Conservation (phyloP, 1,140 invertebrate species). For the Habropoda laboriosa region DNA sequence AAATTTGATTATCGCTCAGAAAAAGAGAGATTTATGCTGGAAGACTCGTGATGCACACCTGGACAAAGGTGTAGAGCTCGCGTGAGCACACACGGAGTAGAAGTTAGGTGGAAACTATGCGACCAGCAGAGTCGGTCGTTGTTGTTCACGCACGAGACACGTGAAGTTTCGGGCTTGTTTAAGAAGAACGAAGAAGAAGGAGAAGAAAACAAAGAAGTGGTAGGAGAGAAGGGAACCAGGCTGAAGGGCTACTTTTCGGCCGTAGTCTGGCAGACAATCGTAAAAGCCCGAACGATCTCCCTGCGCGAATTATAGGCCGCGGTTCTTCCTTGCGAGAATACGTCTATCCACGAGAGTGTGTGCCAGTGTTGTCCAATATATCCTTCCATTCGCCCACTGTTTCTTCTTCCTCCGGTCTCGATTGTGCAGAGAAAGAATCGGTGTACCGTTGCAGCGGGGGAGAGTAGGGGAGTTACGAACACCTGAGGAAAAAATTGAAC, state of each 20-base stretch:
- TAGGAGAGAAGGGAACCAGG: conserved; percentile 2
- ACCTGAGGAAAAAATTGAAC: too few species aligned
- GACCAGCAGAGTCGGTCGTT: neutral
- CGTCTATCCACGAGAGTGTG: conserved; percentile 33
- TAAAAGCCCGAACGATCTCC: conserved; percentile 80
- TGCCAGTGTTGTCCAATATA: neutral
- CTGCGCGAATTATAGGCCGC: conserved; percentile 79
- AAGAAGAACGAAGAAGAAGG: neutral
- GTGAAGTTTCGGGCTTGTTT: neutral
- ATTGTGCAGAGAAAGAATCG: too few species aligned
- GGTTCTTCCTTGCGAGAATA: conserved; percentile 65
- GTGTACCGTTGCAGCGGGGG: too few species aligned
- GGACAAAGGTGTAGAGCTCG: neutral
- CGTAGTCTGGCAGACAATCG: conserved; percentile 77
- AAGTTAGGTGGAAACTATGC: neutral
- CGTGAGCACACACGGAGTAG: neutral
- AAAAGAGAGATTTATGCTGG: neutral
- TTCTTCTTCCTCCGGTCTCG: neutral
- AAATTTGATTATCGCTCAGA: conserved; percentile 32
- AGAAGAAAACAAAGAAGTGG: neutral
- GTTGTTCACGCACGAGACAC: neutral
- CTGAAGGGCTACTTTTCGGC: conserved; percentile 70
- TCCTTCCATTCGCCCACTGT: neutral
- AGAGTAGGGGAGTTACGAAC: too few species aligned
- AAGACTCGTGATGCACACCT: neutral